Base-by-base conservation (phyloP, 2,888 invertebrate genomes). In the Tryphoninae sp. region DNA sequence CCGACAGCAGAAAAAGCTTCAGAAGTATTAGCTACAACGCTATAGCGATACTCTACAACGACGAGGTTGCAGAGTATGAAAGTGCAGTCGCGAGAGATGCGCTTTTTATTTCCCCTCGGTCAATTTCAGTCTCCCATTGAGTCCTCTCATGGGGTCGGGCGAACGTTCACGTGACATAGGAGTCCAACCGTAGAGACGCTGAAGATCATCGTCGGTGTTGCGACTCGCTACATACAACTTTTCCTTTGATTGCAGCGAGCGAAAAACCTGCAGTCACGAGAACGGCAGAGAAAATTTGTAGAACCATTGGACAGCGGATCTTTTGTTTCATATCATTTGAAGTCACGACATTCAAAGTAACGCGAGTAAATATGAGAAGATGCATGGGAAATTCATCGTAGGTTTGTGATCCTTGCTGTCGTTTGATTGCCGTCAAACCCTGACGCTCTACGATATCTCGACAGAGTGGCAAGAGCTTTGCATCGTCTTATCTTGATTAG, bases 401-500 rank as follows among this genome's bases (percentile, higher is more conserved):
- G 53, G 11, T 58, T 81, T 64, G 23, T 49, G 53, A 74, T 75
- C n/a, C 65, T 55, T 8, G 69, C 9, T 19, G 0, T 1, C 53
- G 33, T 55, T 51, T 64, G 49, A 45, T 42, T 45, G 1, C 11
- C 53, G 13, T 13, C 49, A 19, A 16, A 22, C 19, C 9, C 33
- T 19, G 13, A 59, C 62, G 53, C 19, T 45, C 8, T 19, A 22
- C 55, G 19, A 11, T 76, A 58, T 49, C 67, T 62, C 62, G 26
- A 62, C 72, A 55, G 74, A 67, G 42, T 33, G 59, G 64, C 75
- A 65, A 73, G 71, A 79, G 78, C 78, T 83, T 72, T 42, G 82
- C 80, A 79, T 80, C 78, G 75, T 83, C 58, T 68, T 51, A 53
- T 58, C 59, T 77, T 83, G 78, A 81, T 84, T 84, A 77, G 81